Percentiles rank a stretch among this genome's conserved stretches.
Evolutionary conservation across 2,797 vertebrate genomes (phyloP).

Genomic region (Coilia nasus): DNA sequence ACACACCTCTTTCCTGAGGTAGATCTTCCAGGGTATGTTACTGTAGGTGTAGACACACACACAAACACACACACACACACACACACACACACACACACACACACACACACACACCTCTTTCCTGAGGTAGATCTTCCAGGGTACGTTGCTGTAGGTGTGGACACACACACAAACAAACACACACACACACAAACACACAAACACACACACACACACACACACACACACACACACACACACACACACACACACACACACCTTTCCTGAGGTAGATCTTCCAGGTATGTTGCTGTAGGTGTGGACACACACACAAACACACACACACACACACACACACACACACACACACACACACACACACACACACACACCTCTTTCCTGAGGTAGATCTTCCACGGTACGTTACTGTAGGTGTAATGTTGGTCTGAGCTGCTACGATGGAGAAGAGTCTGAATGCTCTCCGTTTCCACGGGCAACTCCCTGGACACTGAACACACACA

Average conservation of each 20-base stretch:
- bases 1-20: constrained; percentile 85
- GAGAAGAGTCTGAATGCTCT: constrained; percentile 86
- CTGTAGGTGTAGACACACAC: constrained; percentile 83
- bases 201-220: constrained; percentile 77
- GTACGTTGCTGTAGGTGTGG: too few species aligned
- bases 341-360: neutral
- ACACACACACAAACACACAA: constrained; percentile 77
- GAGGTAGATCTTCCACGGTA: constrained; percentile 92
- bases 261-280: constrained; percentile 94
- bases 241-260: constrained; percentile 76
- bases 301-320: too few species aligned
- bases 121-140: too few species aligned
- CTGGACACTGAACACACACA: constrained; percentile 68
- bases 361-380: constrained; percentile 86
- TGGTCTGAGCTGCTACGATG: constrained; percentile 82
- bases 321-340: neutral
- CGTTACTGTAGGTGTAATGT: constrained; percentile 89
- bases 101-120: neutral
- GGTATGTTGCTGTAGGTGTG: constrained; percentile 90
- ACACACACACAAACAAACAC: neutral
- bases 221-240: neutral
- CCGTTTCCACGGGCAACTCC: constrained; percentile 81
- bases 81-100: neutral
- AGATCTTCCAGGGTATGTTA: constrained; percentile 91
- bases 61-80: neutral